These are phyloP conservation scores for Scolopax bukidnonensis DNA, from an alignment of 2,797 vertebrate genomes.

Conservation along the genomic window DNA sequence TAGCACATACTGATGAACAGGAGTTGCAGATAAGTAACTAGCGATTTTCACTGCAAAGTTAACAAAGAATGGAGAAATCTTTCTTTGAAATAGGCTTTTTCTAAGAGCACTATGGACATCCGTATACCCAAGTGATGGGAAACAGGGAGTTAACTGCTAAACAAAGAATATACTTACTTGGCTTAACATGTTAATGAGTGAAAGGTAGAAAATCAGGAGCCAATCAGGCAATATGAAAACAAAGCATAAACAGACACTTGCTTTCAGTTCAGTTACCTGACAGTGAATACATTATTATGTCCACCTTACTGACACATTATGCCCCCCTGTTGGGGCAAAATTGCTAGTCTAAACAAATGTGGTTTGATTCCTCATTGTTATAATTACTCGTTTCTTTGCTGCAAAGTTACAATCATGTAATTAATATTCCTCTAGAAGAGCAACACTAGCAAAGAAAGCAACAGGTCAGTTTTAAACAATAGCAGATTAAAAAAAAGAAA, in stretches of 20 bases:
- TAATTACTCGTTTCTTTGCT: not conserved
- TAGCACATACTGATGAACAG: not conserved
- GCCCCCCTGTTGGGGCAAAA: not conserved
- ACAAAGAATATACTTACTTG: not conserved
- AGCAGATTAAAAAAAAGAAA: not conserved
- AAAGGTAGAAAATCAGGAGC: not conserved
- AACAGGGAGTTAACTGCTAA: not conserved
- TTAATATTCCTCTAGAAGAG: not conserved
- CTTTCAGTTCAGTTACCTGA: not conserved
- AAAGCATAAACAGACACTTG: not conserved
- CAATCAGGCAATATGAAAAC: not conserved
- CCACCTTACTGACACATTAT: not conserved
- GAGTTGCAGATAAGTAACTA: not conserved
- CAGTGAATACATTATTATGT: not conserved
- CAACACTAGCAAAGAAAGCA: not conserved
- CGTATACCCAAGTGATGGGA: not conserved
- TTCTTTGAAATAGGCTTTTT: not conserved
- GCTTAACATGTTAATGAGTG: not conserved
- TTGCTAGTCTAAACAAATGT: not conserved
- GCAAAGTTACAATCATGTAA: not conserved
- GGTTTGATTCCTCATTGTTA: not conserved
- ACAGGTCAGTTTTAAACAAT: constrained; percentile 12
- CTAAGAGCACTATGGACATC: not conserved
- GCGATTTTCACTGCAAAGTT: not conserved
- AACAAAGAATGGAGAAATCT: not conserved